A percentile compares a stretch with the other conserved stretches of the same genome.
These are phyloP conservation scores for Apomyelois bistriatella DNA, from an alignment of 2,888 invertebrate species.

Conservation along the genomic window DNA sequence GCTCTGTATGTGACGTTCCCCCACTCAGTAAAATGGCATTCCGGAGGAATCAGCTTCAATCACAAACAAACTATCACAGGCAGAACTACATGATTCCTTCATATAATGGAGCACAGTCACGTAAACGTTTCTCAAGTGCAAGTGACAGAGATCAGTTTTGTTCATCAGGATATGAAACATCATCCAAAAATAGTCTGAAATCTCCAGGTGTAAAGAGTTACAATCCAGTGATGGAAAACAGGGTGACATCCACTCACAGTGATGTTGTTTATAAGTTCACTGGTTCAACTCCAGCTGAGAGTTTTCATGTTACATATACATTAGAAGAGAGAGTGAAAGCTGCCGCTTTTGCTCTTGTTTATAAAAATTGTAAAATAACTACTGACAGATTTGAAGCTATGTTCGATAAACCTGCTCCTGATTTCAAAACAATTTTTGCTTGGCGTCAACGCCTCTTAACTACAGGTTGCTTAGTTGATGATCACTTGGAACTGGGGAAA, in stretches of 20 bases:
- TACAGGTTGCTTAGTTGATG: slow-evolving; percentile 67
- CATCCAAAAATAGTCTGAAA: slow-evolving; percentile 47
- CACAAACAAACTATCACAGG: slow-evolving; percentile 36
- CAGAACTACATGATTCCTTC: slow-evolving; percentile 39
- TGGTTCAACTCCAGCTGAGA: slow-evolving; percentile 50
- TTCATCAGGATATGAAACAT: slow-evolving; percentile 61
- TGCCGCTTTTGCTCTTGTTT: slow-evolving; percentile 67
- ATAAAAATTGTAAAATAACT: slow-evolving; percentile 68
- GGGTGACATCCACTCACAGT: slow-evolving; percentile 67
- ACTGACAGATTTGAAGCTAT: slow-evolving; percentile 60
- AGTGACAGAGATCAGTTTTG: slow-evolving; percentile 58
- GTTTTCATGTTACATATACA: slow-evolving; percentile 60
- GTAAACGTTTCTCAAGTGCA: slow-evolving; percentile 52
- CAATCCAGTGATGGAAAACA: slow-evolving; percentile 70
- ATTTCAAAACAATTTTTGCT: slow-evolving; percentile 70
- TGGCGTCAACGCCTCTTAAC: slow-evolving; percentile 63
- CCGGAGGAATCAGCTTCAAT: slow-evolving; percentile 45
- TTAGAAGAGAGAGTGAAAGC: slow-evolving; percentile 62
- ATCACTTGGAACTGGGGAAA: slow-evolving; percentile 42
- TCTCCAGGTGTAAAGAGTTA: slow-evolving; percentile 38
- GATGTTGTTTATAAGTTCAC: slow-evolving; percentile 58
- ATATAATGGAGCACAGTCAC: slow-evolving; percentile 38
- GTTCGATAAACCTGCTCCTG: slow-evolving; percentile 70
- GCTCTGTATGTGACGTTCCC: slow-evolving; percentile 58
- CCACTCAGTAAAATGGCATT: slow-evolving; percentile 45